phyloP scores from a whole-genome alignment of 2,888 invertebrate genomes.

The Cephus runcator region DNA sequence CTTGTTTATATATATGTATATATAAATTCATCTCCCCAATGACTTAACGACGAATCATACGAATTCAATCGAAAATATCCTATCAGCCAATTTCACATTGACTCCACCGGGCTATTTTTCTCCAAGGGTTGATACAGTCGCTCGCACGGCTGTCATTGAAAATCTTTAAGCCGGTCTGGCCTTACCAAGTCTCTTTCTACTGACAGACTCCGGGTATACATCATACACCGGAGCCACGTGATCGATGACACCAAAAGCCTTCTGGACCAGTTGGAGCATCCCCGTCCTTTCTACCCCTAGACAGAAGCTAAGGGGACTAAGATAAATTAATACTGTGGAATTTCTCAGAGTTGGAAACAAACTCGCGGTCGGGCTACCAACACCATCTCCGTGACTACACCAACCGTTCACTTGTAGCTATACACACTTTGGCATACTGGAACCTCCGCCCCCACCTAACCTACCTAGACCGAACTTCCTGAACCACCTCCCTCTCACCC shows the following conservation, averaged over 20 bases:
- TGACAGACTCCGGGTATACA: conserved; percentile 18
- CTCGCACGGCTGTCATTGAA: not conserved
- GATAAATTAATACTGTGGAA: conserved; percentile 52
- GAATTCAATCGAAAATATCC: too few species aligned
- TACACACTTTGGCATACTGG: not conserved
- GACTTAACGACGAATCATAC: not conserved
- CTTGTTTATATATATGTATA: too few species aligned
- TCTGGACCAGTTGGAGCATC: not conserved
- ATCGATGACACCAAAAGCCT: not conserved
- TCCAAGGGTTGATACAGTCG: too few species aligned
- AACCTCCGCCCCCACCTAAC: not conserved
- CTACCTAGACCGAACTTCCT: not conserved
- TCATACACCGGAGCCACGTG: conserved; percentile 29
- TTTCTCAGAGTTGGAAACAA: conserved; percentile 42
- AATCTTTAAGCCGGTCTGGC: not conserved
- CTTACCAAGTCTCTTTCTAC: not conserved
- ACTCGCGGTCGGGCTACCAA: conserved; percentile 29
- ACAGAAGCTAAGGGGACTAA: conserved; percentile 39
- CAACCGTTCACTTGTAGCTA: not conserved
- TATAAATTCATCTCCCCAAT: not conserved
- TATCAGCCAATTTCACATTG: too few species aligned
- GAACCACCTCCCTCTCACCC: not conserved
- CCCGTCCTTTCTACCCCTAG: conserved; percentile 8
- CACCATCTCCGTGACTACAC: not conserved
- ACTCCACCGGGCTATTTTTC: too few species aligned